These are phyloP conservation scores for Oryzias dopingdopingensis DNA, from an alignment of 2,797 vertebrate species.

Conservation along the genomic window DNA sequence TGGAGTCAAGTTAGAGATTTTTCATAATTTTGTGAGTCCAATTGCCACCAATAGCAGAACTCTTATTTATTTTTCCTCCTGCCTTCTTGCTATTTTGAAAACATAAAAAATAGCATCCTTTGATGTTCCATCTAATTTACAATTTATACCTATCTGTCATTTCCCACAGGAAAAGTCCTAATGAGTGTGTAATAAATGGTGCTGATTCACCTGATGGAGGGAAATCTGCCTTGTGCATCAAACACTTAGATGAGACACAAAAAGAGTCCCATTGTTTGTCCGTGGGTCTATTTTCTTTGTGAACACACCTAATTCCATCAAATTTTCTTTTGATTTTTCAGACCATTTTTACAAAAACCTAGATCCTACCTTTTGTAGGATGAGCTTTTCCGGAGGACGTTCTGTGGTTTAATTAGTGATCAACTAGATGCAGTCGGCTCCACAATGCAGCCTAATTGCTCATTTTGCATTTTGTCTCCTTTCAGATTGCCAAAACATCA, in stretches of 20 bases:
- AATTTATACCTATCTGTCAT: constrained; percentile 50
- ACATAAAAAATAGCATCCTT: constrained; percentile 52
- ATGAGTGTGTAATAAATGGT: constrained; percentile 73
- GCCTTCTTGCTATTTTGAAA: constrained; percentile 16
- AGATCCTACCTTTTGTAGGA: neutral
- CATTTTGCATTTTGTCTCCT: constrained; percentile 54
- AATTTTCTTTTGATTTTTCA: neutral
- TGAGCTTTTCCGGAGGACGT: constrained; percentile 1
- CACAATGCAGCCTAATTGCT: constrained; percentile 64
- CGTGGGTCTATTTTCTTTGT: constrained; percentile 1
- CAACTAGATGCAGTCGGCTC: constrained; percentile 19
- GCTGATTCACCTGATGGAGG: constrained; percentile 61
- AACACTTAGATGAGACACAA: constrained; percentile 30
- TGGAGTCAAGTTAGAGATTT: no score
- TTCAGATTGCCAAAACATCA: constrained; percentile 38
- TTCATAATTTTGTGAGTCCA: no score
- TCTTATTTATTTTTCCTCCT: no score
- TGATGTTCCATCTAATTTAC: constrained; percentile 52
- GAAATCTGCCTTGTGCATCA: constrained; percentile 49
- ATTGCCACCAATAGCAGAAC: no score
- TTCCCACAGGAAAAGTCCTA: constrained; percentile 69
- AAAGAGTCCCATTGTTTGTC: neutral
- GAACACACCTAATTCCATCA: constrained; percentile 1
- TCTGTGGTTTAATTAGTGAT: constrained; percentile 39
- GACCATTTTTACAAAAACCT: neutral